These are phyloP conservation scores for Chloebia gouldiae DNA, from an alignment of 2,113 vertebrate genomes.

Conservation along the genomic window DNA sequence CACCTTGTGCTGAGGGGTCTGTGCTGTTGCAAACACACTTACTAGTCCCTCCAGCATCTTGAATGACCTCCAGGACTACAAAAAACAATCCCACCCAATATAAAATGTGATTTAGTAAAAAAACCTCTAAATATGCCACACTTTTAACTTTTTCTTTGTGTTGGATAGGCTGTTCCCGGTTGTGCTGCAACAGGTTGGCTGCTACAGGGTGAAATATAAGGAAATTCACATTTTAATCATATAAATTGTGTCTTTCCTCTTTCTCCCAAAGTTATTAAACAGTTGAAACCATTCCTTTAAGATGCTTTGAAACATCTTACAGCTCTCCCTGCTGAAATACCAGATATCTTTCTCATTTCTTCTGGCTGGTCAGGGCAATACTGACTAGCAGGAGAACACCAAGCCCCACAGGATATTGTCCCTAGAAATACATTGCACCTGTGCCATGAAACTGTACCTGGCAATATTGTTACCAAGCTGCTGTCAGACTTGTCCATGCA, in stretches of 20 bases:
- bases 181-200: not conserved
- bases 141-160: not conserved
- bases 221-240: not conserved
- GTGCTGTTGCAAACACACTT: not conserved
- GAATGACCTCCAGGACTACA: not conserved
- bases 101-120: not conserved
- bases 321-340: not conserved
- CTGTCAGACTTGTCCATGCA: accelerated
- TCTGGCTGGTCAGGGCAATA: not conserved
- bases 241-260: not conserved
- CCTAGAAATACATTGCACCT: not conserved
- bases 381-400: not conserved
- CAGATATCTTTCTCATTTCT: not conserved
- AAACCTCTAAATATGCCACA: accelerated
- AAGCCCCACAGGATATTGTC: not conserved
- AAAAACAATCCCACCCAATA: not conserved
- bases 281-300: not conserved
- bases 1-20: not conserved
- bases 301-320: not conserved
- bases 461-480: accelerated
- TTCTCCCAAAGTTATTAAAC: not conserved
- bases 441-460: not conserved
- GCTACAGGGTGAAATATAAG: not conserved
- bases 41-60: not conserved
- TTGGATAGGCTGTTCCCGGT: not conserved